Evolutionary conservation across 2,113 vertebrate species (phyloP), one percentile per base, ranked within the genome.

Genomic region (Nettapus auritus): DNA sequence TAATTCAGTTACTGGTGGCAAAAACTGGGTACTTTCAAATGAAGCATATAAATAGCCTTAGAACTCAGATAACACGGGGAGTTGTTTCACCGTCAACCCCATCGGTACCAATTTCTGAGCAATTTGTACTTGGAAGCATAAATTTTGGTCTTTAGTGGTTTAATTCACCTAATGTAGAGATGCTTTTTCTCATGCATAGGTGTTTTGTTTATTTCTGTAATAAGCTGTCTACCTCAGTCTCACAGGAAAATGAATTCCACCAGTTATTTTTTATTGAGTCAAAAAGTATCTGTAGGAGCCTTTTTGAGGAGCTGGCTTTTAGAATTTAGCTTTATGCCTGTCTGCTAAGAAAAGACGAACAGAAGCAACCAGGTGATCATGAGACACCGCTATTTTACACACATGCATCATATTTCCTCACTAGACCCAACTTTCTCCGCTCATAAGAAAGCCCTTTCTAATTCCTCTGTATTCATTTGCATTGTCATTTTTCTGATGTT

Each of bases 21-120:
- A 10, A 3, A 10, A 3, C 0, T 16, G 66, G 84, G 59, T 48
- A 1, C 38, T 60, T 60, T 8, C 50, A 29, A 5, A 33, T 0
- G 0, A 31, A 33, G 87, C 81, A 0, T 36, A 7, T 71, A 3
- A 21, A 7, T 26, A 31, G 93, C 78, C 78, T 6, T 3, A 3
- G 55, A 42, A 67, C 78, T 81, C 64, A 0, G 6, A 6, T 17
- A 7, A 5, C 4, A 4, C 0, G 0, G 84, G 69, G 46, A 8
- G 67, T 23, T 0, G 0, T n/a, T 40, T 8, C 36, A 11, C 38
- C 83, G 67, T 68, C 56, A 11, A 0, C 22, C 66, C 93, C 21
- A 0, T 63, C 64, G 5, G 14, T 6, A 3, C 3, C 89, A 6
- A 1, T 56, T 76, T 11, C 80, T 28, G 74, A 55, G 71, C 63